Evolutionary conservation across 1,140 invertebrate genomes (phyloP), one percentile per base, ranked within the genome.

Genomic region (Rhagoletis zephyria): DNA sequence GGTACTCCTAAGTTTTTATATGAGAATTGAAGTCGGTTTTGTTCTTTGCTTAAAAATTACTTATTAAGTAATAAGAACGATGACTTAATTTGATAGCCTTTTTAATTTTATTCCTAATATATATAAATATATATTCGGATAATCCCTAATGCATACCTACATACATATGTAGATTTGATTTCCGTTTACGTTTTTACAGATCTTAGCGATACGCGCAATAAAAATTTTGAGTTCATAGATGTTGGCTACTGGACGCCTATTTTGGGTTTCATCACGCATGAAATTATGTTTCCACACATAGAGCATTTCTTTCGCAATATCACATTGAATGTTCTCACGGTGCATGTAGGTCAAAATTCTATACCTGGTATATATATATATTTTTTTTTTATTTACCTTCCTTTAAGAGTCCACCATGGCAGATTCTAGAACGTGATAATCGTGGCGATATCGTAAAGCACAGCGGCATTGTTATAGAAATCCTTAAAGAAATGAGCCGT

Each of bases 401-500:
- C 89, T 93, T 93, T 85, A 92, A 97, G 97, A 97, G 96, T 94
- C 97, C 97, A 2, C 97, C 97, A 0, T 98, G 97, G 97, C 96
- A 97, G 90, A 95, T 96, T 10, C 91, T 97, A 1, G 93, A 93
- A 64, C 92, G 89, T 30, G 95, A 95, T 87, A 93, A 94, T 19
- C 93, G 93, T 3, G 95, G 95, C 0, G 90, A 93, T 0, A 93
- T 95, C 1, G 91, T 93, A 0, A 93, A 94, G 86, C 95, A 95
- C 89, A 93, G 93, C 5, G 97, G 97, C 42, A 93, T 97, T 45
- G 94, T 97, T 19, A 97, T 97, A 91, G 96, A 98, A 91, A 95
- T 98, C 59, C 88, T 98, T 0, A 94, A 96, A 88, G 95, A 97
- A 89, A 91, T 98, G n/a, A 94, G 96, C 0, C 94, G 94, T 9